Conservation (phyloP, 2,113 vertebrate species). For the Plectropomus leopardus region DNA sequence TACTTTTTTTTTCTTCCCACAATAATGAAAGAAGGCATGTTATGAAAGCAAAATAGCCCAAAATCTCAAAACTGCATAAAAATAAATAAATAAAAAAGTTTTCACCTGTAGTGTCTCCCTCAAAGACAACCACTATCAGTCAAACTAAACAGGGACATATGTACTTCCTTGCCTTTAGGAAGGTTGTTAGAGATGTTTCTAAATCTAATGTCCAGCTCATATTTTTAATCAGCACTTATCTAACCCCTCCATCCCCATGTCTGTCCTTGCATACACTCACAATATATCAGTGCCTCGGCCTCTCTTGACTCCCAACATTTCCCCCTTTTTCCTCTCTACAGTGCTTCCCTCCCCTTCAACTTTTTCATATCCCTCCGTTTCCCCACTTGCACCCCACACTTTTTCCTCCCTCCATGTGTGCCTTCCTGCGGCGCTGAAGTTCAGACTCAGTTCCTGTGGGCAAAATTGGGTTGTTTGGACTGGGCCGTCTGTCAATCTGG, state of each 20-base stretch:
- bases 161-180: neutral
- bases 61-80: too few relatives aligned
- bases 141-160: neutral
- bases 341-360: neutral
- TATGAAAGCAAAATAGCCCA: too few relatives aligned
- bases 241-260: neutral
- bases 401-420: neutral
- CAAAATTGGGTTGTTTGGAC: conserved; percentile 67
- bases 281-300: conserved; percentile 6
- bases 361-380: conserved; percentile 9
- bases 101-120: too few relatives aligned
- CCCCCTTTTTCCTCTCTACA: neutral
- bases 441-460: conserved; percentile 71
- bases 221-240: neutral
- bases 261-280: neutral
- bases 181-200: neutral
- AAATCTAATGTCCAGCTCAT: neutral
- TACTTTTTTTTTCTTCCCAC: too few relatives aligned
- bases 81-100: too few relatives aligned
- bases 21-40: too few relatives aligned
- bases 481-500: conserved; percentile 65
- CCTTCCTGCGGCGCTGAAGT: conserved; percentile 54
- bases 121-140: neutral
- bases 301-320: conserved; percentile 21
- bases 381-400: conserved; percentile 28